Evolutionary conservation across 2,888 invertebrate genomes (phyloP), one percentile per base, ranked within the genome.

Genomic region (Trachelus iudaicus): DNA sequence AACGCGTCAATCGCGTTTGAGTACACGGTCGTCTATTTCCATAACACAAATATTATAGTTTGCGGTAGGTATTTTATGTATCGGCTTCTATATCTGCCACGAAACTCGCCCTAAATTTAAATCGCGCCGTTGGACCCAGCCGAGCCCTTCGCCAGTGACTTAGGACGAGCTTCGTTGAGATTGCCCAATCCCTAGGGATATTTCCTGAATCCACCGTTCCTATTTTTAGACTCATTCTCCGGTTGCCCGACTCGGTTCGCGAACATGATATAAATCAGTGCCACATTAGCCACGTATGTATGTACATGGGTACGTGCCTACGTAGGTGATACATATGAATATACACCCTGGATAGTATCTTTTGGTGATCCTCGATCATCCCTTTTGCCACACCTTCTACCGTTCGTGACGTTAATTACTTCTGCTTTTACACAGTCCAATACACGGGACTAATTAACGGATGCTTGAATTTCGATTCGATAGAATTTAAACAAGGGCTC

Each of bases 181-280:
- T 86, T 84, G 84, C 82, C 77, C 83, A 84, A 85, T 84, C 84
- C 81, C 83, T 80, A 83, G 85, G 83, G 82, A 82, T 83, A 81
- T 86, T 85, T 83, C 82, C 82, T 81, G 77, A 80, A 79, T 82
- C 77, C 80, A 69, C 76, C 40, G 77, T 40, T 77, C 82, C 83
- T 86, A 87, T 86, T 87, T 87, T 81, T 80, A 79, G 85, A 85
- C 77, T 82, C 81, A 83, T 83, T 84, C 81, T 77, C 76, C 80
- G 81, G 80, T 83, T 78, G 82, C 77, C 40, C 75, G 40, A 71
- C 75, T 76, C 71, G 74, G 75, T n/a, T 79, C 79, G 75, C 71
- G 75, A 34, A 76, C 56, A 23, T 15, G 56, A 56, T 56, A 56
- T 23, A 56, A 23, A 56, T 56, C 56, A 56, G 56, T 56, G 56